Base-by-base conservation (phyloP, 2,888 invertebrate genomes). In the Auanema freiburgensis region DNA sequence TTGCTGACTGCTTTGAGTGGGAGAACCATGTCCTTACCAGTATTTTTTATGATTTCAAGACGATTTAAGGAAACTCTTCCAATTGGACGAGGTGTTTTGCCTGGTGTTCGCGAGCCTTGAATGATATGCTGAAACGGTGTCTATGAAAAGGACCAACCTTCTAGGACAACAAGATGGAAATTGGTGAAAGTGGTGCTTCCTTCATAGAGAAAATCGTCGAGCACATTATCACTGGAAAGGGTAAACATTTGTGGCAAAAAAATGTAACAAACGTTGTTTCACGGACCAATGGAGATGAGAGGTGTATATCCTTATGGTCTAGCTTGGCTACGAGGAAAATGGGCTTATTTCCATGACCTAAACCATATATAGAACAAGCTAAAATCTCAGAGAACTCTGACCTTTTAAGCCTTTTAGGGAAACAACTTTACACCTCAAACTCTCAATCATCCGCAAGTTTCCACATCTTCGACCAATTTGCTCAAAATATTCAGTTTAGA, bases 141-240 rank as follows among this genome's bases (percentile, higher is more conserved):
- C 16, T 46, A 18, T 4, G 14, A 16, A 1, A 2, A 21, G 14
- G 33, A 42, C 21, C 1, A 18, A 62, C 62, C 62, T 57, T 62
- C 62, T n/a, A 62, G 62, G 18, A 62, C 51, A 8, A 62, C 62
- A n/a, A 62, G 56, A 57, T 62, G 62, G 8, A 62, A 41, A 49
- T 57, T 46, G 12, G 50, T 41, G 42, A 62, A 62, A 16, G 41
- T 24, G 16, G 49, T 21, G 10, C 57, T 46, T 18, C 56, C 62
- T 43, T 46, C 46, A n/a, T 57, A 16, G 42, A 51, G 25, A 23
- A 62, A 57, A 50, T 62, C 62, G 1, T 56, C 62, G 12, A 56
- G 16, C 11, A 62, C 46, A 33, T 49, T 56, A n/a, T 62, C 62
- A 57, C 62, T 62, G 43, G 24, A 61, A 12, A 23, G 40, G 23